phyloP scores from a whole-genome alignment of 2,888 invertebrate genomes.

The Congeria kusceri region DNA sequence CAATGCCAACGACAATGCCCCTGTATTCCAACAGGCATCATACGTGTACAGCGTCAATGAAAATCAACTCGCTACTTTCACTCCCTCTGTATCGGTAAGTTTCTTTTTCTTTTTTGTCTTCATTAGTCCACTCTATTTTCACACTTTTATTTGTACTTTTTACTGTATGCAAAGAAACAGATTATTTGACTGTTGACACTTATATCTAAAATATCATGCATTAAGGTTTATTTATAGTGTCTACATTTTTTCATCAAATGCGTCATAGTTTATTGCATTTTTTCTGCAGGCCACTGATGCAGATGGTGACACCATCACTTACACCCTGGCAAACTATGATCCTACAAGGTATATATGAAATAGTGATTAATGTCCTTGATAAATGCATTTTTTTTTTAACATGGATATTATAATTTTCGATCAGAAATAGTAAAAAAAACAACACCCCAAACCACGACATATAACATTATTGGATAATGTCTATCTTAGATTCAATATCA shows the following conservation, averaged over 20 bases:
- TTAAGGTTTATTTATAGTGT: too few species aligned
- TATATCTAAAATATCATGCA: too few species aligned
- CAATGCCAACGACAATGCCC: conserved; percentile 79
- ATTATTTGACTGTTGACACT: too few species aligned
- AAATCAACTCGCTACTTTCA: conserved; percentile 41
- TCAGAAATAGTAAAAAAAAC: too few species aligned
- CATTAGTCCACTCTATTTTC: neutral
- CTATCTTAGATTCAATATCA: conserved; percentile 54
- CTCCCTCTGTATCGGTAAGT: conserved; percentile 65
- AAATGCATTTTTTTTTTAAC: too few species aligned
- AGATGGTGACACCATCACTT: conserved; percentile 56
- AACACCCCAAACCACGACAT: too few species aligned
- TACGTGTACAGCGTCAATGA: conserved; percentile 72
- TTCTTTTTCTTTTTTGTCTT: neutral
- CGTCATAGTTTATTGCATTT: too few species aligned
- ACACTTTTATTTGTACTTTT: neutral
- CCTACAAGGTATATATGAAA: neutral
- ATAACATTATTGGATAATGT: too few species aligned
- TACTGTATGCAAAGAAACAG: too few species aligned
- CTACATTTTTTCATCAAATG: too few species aligned
- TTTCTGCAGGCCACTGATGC: conserved; percentile 66
- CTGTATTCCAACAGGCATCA: conserved; percentile 68
- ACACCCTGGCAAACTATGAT: conserved; percentile 23
- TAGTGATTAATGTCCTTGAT: too few species aligned
- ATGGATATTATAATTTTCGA: too few species aligned